Evolutionary conservation across 2,797 vertebrate genomes (phyloP), one percentile per base, ranked within the genome.

Genomic region (Cottoperca gobio): DNA sequence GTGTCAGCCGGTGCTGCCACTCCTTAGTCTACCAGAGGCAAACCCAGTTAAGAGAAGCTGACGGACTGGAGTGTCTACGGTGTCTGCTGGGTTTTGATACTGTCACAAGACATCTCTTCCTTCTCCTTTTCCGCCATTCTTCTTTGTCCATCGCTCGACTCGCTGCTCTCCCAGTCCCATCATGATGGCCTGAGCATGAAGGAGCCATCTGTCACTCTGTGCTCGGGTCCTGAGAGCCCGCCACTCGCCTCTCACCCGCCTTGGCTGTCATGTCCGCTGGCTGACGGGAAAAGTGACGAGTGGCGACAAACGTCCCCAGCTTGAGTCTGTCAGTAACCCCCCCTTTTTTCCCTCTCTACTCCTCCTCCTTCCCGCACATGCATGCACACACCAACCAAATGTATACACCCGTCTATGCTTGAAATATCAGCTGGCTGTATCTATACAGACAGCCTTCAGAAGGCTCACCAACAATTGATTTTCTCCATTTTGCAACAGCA

Each of bases 261-360:
- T 93, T 87, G 92, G 94, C 95, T 95, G 95, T 94, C 95, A 97
- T 96, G 93, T 97, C 95, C 93, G 92, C 95, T 92, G 93, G 86
- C 89, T 93, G 89, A 91, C 71, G 85, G 88, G 86, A 82, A 94
- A 93, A 91, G 91, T 89, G 88, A 90, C 92, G 81, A 90, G 89
- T 86, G 17, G 76, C 91, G 85, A 93, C 93, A 94, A 92, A 90
- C 70, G 70, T 93, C 92, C 92, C 88, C 89, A 93, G 91, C 90
- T 94, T 91, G 91, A 88, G 87, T 93, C 90, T 93, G 92, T 93
- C 92, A 93, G 78, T 60, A 72, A 3, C 42, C 65, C 68, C 77
- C 54, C 17, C 21, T 8, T 52, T 48, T 54, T 50, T 3, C 13
- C 19, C 57, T 8, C 37, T 9, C 12, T 8, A 0, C 31, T 26